A percentile compares a stretch with the other conserved stretches of the same genome.
phyloP scores from a whole-genome alignment of 2,113 vertebrate species.

The Bos javanicus region DNA sequence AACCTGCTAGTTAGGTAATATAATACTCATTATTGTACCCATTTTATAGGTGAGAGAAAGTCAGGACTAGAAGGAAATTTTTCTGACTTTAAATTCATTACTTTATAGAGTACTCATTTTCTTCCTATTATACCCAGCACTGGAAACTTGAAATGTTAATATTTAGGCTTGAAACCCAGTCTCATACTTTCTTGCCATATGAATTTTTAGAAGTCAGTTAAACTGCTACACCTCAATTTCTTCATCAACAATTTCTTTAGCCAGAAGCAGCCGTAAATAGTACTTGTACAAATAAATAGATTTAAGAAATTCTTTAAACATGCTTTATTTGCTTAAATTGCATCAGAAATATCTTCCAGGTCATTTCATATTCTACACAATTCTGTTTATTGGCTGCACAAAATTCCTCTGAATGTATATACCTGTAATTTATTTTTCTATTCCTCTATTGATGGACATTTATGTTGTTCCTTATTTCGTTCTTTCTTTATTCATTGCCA shows the following conservation, averaged over 20 bases:
- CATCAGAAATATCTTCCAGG: background rate
- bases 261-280: background rate
- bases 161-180: background rate
- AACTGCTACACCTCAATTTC: background rate
- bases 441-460: background rate
- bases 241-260: background rate
- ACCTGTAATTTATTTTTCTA: background rate
- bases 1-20: background rate
- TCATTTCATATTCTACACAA: background rate
- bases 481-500: background rate
- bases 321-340: background rate
- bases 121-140: background rate
- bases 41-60: background rate
- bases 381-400: background rate
- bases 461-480: background rate
- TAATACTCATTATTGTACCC: background rate
- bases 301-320: background rate
- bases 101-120: background rate
- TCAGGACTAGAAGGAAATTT: background rate
- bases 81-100: background rate
- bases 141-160: background rate
- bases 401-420: background rate
- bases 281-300: background rate
- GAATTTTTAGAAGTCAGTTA: background rate
- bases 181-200: background rate